phyloP scores from a whole-genome alignment of 2,888 invertebrate genomes.

The Xestia ashworthii region DNA sequence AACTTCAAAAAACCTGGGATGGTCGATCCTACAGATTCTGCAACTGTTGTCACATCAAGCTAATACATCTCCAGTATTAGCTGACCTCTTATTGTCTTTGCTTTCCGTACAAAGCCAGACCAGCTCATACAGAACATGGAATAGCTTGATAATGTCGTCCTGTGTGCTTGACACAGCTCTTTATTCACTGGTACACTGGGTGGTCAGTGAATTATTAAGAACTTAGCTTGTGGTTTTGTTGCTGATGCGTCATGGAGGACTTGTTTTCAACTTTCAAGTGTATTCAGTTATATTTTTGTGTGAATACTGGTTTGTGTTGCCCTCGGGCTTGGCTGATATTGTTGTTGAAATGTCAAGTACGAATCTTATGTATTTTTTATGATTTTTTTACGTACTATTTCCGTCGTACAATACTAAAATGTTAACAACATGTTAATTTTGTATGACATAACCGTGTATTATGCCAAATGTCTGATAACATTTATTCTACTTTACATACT shows the following conservation, averaged over 20 bases:
- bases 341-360: constrained; percentile 47
- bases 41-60: neutral
- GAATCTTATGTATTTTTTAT: neutral
- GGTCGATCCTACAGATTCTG: constrained; percentile 8
- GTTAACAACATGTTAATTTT: neutral
- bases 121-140: neutral
- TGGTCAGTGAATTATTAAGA: constrained; percentile 72
- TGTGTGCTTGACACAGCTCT: constrained; percentile 58
- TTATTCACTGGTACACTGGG: constrained; percentile 56
- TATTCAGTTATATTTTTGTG: constrained; percentile 53
- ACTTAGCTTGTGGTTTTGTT: constrained; percentile 69
- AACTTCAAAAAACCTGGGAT: neutral
- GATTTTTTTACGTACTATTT: neutral
- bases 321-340: constrained; percentile 23
- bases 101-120: neutral
- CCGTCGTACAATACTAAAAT: neutral
- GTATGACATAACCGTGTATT: constrained; percentile 17
- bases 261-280: constrained; percentile 58
- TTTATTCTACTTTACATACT: neutral
- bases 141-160: constrained; percentile 10
- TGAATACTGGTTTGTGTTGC: constrained; percentile 38
- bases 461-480: neutral
- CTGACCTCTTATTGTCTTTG: neutral
- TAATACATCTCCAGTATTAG: neutral
- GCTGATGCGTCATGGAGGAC: constrained; percentile 67